Base-by-base conservation (phyloP, 2,888 invertebrate species). In the Aradus depressus region DNA sequence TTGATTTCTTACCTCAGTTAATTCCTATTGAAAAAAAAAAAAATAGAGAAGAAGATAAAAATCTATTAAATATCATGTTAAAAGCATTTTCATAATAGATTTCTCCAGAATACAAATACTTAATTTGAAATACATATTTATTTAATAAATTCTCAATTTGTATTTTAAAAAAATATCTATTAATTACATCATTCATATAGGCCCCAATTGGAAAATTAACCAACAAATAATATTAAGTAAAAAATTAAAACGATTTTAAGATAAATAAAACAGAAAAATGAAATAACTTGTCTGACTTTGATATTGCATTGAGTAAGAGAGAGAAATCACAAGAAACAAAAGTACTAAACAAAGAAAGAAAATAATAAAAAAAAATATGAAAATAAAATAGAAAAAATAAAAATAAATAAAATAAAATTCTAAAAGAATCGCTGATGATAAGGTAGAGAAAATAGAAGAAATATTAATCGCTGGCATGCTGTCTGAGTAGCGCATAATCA, bases 401-500 rank as follows among this genome's bases (percentile, higher is more conserved):
- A 21, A 41, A 16, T 41, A 41, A 49, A 41, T 19, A 41, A 49
- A 50, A 28, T 26, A 50, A 26, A 49, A 49, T 37, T 35, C 39
- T 41, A 41, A 50, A 25, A 50, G 50, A 50, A 50, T 47, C 47
- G 37, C 37, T 38, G 37, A 47, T 22, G 37, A 47, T 38, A 42
- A 47, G 26, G 35, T 38, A 32, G 38, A 14, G 43, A 43, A 50
- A 42, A 50, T 34, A 50, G 50, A 50, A 50, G 42, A 47, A 38
- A 22, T 50, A 50, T 50, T 50, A 50, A 50, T 50, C 42, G 54
- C 54, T 54, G 44, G 49, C 54, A 54, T 54, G 54, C 54, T 54
- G 37, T 34, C n/a, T n/a, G n/a, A n/a, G n/a, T n/a, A n/a, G n/a
- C n/a, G n/a, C n/a, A n/a, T n/a, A n/a, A n/a, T n/a, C n/a, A n/a